Percentiles rank a stretch among this genome's conserved stretches.
Evolutionary conservation across 1,140 invertebrate genomes (phyloP).

Genomic region (Drosophila kepulauana): DNA sequence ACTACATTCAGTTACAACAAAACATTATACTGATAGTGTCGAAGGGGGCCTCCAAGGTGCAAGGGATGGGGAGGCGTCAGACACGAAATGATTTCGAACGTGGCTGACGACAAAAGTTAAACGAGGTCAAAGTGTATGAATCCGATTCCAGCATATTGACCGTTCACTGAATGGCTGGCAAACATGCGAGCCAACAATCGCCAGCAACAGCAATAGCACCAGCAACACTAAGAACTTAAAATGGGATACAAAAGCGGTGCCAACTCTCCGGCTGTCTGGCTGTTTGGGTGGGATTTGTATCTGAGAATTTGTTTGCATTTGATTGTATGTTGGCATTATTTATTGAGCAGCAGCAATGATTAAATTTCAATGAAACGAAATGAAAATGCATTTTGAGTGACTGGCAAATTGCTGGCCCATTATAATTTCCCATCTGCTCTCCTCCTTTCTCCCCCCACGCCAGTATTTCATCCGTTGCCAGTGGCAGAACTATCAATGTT

Average conservation of each 20-base stretch:
- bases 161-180: slow-evolving; percentile 61
- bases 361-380: slow-evolving; percentile 50
- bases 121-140: slow-evolving; percentile 67
- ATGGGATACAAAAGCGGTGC: slow-evolving; percentile 16
- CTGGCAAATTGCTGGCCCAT: slow-evolving; percentile 37
- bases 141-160: slow-evolving; percentile 62
- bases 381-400: slow-evolving; percentile 39
- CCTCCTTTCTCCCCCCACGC: neutral
- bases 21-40: slow-evolving; percentile 65
- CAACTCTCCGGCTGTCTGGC: slow-evolving; percentile 10
- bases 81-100: slow-evolving; percentile 68
- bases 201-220: slow-evolving; percentile 14
- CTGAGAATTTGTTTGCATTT: slow-evolving; percentile 38
- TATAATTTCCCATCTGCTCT: slow-evolving; percentile 18
- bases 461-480: neutral
- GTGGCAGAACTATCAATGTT: neutral
- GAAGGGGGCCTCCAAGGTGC: slow-evolving; percentile 9
- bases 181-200: slow-evolving; percentile 58
- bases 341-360: slow-evolving; percentile 44
- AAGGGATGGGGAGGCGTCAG: slow-evolving; percentile 16
- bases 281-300: slow-evolving; percentile 36
- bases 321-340: slow-evolving; percentile 50
- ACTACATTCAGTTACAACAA: slow-evolving; percentile 57
- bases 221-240: slow-evolving; percentile 16
- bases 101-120: slow-evolving; percentile 61